phyloP scores from a whole-genome alignment of 2,797 vertebrate species.

The Triplophysa yarkandensis region DNA sequence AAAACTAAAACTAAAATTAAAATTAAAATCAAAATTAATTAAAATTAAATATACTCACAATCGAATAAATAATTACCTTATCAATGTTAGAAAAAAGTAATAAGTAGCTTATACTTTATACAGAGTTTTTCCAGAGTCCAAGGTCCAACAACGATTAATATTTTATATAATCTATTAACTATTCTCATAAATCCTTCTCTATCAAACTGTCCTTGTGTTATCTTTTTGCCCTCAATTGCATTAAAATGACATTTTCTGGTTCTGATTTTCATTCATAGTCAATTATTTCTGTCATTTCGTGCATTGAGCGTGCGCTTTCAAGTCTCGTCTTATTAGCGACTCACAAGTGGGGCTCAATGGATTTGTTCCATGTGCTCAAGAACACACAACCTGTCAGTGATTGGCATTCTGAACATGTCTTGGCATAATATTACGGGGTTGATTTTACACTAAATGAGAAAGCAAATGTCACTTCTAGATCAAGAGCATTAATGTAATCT shows the following conservation, averaged over 20 bases:
- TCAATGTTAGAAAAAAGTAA: conserved; percentile 5
- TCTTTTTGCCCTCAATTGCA: neutral
- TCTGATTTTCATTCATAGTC: conserved; percentile 17
- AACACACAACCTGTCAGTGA: conserved; percentile 45
- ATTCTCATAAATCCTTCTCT: conserved; percentile 17
- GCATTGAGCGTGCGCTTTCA: conserved; percentile 4
- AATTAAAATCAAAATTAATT: too few species aligned
- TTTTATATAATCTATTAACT: conserved; percentile 22
- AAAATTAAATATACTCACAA: too few species aligned
- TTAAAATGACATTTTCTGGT: conserved; percentile 24
- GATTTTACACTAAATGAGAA: conserved; percentile 65
- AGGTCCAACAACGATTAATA: conserved; percentile 8
- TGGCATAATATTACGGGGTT: conserved; percentile 15
- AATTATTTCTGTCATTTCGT: conserved; percentile 16
- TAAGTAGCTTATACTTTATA: too few species aligned
- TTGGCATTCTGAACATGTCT: conserved; percentile 60
- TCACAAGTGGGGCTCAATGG: conserved; percentile 19
- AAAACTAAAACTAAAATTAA: too few species aligned
- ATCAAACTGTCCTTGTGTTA: conserved; percentile 25
- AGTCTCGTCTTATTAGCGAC: conserved; percentile 16
- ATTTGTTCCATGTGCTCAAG: conserved; percentile 53
- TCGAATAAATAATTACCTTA: too few species aligned
- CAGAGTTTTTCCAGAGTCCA: neutral
- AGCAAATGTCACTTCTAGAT: conserved; percentile 68
- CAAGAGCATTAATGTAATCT: conserved; percentile 65